Conservation (phyloP, 2,888 invertebrate genomes). For the Perithous albicinctus region DNA sequence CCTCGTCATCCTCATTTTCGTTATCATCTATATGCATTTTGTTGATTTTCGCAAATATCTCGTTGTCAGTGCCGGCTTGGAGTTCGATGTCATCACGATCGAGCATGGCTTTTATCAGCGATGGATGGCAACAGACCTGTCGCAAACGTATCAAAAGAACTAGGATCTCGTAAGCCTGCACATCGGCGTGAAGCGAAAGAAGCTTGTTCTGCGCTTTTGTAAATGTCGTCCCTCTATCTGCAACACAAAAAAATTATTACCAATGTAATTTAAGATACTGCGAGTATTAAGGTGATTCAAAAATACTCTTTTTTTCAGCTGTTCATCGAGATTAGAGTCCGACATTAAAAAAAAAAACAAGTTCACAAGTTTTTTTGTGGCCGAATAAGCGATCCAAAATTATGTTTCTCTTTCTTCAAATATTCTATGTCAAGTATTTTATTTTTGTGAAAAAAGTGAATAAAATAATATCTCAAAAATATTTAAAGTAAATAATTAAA, state of each 20-base stretch:
- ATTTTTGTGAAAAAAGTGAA: too few relatives aligned
- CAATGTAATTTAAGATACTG: too few relatives aligned
- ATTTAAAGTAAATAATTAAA: too few relatives aligned
- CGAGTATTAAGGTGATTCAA: too few relatives aligned
- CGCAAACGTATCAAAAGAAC: constrained; percentile 93
- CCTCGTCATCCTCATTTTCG: constrained; percentile 34
- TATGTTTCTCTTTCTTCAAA: too few relatives aligned
- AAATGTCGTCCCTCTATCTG: constrained; percentile 77
- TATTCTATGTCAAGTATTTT: too few relatives aligned
- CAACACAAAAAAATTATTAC: neutral
- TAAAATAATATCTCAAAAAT: too few relatives aligned
- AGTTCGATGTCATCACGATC: constrained; percentile 82
- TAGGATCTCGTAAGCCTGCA: constrained; percentile 89
- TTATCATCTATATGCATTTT: constrained; percentile 74
- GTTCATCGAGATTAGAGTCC: too few relatives aligned
- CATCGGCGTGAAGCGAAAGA: constrained; percentile 79
- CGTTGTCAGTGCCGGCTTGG: constrained; percentile 85
- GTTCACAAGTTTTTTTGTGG: too few relatives aligned
- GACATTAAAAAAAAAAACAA: too few relatives aligned
- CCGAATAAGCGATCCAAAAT: too few relatives aligned
- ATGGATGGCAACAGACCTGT: constrained; percentile 96
- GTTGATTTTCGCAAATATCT: constrained; percentile 88
- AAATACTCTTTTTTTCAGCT: too few relatives aligned
- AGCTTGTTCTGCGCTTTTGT: constrained; percentile 80
- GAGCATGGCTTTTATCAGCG: constrained; percentile 89